Percentiles rank a stretch among this genome's conserved stretches.
Conservation (phyloP, 2,888 invertebrate genomes). For the Margaritifera margaritifera region DNA sequence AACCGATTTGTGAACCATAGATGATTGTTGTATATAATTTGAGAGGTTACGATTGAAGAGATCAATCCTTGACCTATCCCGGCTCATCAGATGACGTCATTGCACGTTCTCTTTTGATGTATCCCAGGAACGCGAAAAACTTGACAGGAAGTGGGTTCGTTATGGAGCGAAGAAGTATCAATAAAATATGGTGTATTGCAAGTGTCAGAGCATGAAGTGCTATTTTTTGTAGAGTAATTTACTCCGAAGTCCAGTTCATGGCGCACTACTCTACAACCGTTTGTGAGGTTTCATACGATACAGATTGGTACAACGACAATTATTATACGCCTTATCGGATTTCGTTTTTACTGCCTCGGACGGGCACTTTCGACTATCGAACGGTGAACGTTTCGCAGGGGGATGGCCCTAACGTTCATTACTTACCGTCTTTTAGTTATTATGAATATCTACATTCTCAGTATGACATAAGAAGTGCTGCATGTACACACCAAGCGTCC, state of each 20-base stretch:
- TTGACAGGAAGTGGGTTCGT: too few species aligned
- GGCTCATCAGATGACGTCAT: too few species aligned
- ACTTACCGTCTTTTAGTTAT: constrained; percentile 44
- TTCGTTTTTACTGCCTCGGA: constrained; percentile 21
- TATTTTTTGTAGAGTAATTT: too few species aligned
- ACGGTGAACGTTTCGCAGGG: constrained; percentile 36
- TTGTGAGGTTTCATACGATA: constrained; percentile 58
- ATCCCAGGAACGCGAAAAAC: too few species aligned
- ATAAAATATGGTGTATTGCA: too few species aligned
- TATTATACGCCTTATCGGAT: constrained; percentile 46
- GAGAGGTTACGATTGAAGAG: too few species aligned
- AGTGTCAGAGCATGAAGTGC: too few species aligned
- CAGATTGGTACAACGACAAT: constrained; percentile 45
- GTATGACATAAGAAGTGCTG: constrained; percentile 45
- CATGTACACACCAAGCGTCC: constrained; percentile 1
- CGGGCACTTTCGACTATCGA: constrained; percentile 11
- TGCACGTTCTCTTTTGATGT: too few species aligned
- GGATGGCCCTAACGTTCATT: constrained; percentile 37
- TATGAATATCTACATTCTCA: constrained; percentile 47
- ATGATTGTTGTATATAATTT: too few species aligned
- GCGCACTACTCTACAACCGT: constrained; percentile 36
- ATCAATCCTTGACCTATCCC: too few species aligned
- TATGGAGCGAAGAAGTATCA: too few species aligned
- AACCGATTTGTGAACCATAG: too few species aligned
- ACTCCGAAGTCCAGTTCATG: constrained; percentile 7